Evolutionary conservation across 2,797 vertebrate genomes (phyloP).

Genomic region (Syngnathus acus): DNA sequence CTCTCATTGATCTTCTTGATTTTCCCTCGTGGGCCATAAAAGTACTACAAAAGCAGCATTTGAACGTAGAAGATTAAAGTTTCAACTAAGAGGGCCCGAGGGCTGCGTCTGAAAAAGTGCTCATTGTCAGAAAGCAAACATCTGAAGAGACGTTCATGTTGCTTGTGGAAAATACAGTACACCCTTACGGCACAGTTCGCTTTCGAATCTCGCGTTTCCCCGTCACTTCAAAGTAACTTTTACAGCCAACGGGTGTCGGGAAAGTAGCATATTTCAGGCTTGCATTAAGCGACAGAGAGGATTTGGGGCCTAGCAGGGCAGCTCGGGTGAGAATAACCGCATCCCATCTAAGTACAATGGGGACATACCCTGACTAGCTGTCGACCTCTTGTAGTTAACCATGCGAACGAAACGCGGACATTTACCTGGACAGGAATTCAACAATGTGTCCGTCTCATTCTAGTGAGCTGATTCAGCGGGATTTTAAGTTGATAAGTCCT

Average conservation of each 20-base stretch:
- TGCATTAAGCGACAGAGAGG: slow-evolving; percentile 60
- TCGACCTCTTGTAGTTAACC: slow-evolving; percentile 62
- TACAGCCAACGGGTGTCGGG: slow-evolving; percentile 30
- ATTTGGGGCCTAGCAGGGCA: slow-evolving; percentile 72
- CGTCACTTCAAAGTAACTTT: slow-evolving; percentile 21
- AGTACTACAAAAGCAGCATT: slow-evolving; percentile 3
- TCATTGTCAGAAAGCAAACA: slow-evolving; percentile 46
- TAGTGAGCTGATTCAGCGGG: slow-evolving; percentile 62
- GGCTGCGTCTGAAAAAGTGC: slow-evolving; percentile 46
- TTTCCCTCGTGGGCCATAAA: slow-evolving; percentile 38
- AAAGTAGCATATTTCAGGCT: slow-evolving; percentile 47
- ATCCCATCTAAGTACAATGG: slow-evolving; percentile 75
- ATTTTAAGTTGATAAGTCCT: slow-evolving; percentile 68
- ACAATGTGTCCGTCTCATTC: slow-evolving; percentile 71
- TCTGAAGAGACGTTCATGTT: slow-evolving; percentile 25
- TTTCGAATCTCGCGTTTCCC: slow-evolving; percentile 6
- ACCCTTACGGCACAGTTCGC: slow-evolving; percentile 20
- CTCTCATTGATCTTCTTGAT: slow-evolving; percentile 49
- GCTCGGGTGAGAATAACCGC: slow-evolving; percentile 72
- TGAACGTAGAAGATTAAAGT: not conserved
- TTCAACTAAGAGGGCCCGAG: slow-evolving; percentile 23
- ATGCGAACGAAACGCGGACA: slow-evolving; percentile 60
- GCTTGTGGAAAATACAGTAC: slow-evolving; percentile 19
- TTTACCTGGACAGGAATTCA: slow-evolving; percentile 72
- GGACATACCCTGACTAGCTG: slow-evolving; percentile 71